phyloP scores from a whole-genome alignment of 1,140 invertebrate genomes.

The Sarcophaga bullata region DNA sequence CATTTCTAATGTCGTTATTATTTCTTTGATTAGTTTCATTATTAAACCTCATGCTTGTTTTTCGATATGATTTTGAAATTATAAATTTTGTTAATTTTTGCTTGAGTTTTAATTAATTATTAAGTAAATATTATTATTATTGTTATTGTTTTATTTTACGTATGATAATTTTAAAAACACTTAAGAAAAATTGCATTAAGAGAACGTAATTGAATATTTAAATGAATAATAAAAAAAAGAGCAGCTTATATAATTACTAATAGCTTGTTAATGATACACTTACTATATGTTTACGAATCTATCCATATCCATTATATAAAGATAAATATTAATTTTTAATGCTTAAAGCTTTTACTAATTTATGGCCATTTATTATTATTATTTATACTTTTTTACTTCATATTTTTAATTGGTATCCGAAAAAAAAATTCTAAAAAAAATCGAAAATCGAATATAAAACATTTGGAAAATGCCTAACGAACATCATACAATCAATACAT shows the following conservation, averaged over 20 bases:
- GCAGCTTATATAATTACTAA: neutral
- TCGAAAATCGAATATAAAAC: too few relatives aligned
- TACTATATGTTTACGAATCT: too few relatives aligned
- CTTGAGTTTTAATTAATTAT: neutral
- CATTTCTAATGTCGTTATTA: too few relatives aligned
- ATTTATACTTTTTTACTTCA: neutral
- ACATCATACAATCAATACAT: too few relatives aligned
- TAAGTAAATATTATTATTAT: neutral
- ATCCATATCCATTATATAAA: too few relatives aligned
- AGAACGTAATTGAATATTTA: neutral
- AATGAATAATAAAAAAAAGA: too few relatives aligned
- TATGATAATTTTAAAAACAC: neutral
- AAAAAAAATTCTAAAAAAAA: neutral
- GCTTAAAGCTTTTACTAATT: constrained; percentile 21
- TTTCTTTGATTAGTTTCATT: neutral
- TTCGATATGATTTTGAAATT: neutral
- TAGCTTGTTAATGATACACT: constrained; percentile 19
- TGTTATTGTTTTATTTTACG: too few relatives aligned
- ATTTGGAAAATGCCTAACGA: too few relatives aligned
- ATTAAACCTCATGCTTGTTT: neutral
- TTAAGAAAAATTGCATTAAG: neutral
- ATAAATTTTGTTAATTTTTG: neutral
- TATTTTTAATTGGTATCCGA: neutral
- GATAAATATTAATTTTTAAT: neutral
- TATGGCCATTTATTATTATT: neutral